A percentile compares a stretch with the other conserved stretches of the same genome.
Conservation (phyloP, 2,888 invertebrate genomes). For the Trimorus sp. region DNA sequence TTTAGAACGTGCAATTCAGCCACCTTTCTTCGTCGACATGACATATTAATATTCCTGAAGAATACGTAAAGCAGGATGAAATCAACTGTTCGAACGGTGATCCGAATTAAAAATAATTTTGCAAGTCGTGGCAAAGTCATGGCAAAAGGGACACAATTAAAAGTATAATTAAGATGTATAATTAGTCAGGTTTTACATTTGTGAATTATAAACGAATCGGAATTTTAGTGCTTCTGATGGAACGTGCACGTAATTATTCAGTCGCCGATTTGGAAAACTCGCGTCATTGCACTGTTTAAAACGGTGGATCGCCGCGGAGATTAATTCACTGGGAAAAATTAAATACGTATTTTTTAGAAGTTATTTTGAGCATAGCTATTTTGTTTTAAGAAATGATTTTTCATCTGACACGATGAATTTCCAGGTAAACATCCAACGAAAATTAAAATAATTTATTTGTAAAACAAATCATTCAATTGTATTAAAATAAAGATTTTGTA, state of each 20-base stretch:
- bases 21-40: background rate
- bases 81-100: background rate
- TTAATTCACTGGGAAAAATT: too few relatives aligned
- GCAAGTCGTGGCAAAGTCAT: background rate
- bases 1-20: too few relatives aligned
- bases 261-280: background rate
- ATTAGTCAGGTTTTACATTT: background rate
- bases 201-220: background rate
- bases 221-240: background rate
- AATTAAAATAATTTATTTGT: too few relatives aligned
- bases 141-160: background rate
- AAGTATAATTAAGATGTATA: background rate
- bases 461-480: too few relatives aligned
- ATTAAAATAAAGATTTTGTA: too few relatives aligned
- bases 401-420: too few relatives aligned
- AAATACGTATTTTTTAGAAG: too few relatives aligned
- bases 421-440: too few relatives aligned
- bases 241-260: background rate
- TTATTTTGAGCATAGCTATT: too few relatives aligned
- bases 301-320: background rate
- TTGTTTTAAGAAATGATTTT: too few relatives aligned
- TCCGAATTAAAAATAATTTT: background rate
- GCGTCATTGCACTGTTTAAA: background rate
- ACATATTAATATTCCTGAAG: conserved; percentile 8
- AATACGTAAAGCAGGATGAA: background rate